Base-by-base conservation (phyloP, 2,797 vertebrate species). In the Aphelocoma californica region DNA sequence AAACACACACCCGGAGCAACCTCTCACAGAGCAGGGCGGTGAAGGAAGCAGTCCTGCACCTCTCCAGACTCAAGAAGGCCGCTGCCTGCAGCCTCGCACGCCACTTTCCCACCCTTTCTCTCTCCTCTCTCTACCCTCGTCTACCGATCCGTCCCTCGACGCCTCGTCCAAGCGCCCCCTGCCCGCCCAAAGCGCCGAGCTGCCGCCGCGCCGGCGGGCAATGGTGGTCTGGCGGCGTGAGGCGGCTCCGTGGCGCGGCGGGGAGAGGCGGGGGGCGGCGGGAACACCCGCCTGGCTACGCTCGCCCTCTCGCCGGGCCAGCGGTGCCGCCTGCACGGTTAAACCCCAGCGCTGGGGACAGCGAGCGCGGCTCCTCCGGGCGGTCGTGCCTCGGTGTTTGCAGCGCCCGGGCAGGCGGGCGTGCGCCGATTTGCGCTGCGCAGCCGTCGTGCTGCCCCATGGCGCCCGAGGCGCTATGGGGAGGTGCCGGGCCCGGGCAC, bases 301-400 rank as follows among this genome's bases (percentile, higher is more conserved):
- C 11, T 29, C 2, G 4, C 14, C 4, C 3, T 21, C 9, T 26
- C 12, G 23, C 7, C 0, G 2, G 9, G 7, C 1, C 24, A 7
- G 9, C 3, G 9, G 18, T 14, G 51, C 38, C 3, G 18, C 21
- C 20, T 28, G 61, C 28, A 7, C 7, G n/a, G 26, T 3, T 3
- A 38, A n/a, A n/a, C 4, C 19, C 12, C 9, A 7, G 14, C 4
- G 12, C 9, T 9, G 12, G 24, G 9, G 28, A 6, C 1, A 31
- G 8, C 34, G 4, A 3, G 16, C 7, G 12, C 24, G 10, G 56
- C 23, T 13, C 3, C 11, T 20, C 2, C 3, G 24, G 14, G 14
- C 18, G 3, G n/a, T 19, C 29, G 24, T 19, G 42, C 3, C 10
- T 9, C 13, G 31, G 4, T 5, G 31, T 12, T 14, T 18, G 38